phyloP scores from a whole-genome alignment of 2,888 invertebrate genomes.

The Lasiommata megera region DNA sequence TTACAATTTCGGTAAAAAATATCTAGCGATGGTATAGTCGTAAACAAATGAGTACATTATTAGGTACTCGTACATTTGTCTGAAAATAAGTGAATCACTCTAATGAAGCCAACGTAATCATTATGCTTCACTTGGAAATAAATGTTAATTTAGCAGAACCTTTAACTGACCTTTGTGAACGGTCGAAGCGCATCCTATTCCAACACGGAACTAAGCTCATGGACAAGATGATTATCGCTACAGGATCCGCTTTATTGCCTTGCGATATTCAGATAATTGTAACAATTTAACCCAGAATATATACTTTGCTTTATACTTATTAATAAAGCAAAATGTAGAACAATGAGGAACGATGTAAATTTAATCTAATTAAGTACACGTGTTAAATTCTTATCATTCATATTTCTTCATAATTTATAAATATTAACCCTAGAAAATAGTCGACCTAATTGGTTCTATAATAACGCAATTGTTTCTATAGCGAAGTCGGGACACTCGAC shows the following conservation, averaged over 20 bases:
- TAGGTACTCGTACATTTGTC: too few species aligned
- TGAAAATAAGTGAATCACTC: background rate
- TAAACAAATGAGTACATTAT: too few species aligned
- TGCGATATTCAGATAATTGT: slow-evolving; percentile 16
- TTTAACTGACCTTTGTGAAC: slow-evolving; percentile 30
- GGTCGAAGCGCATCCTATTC: slow-evolving; percentile 52
- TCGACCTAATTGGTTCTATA: background rate
- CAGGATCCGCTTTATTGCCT: slow-evolving; percentile 46
- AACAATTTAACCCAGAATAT: slow-evolving; percentile 1
- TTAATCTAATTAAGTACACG: too few species aligned
- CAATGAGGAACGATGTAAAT: too few species aligned
- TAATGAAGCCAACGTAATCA: background rate
- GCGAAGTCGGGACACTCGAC: slow-evolving; percentile 19
- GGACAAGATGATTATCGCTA: slow-evolving; percentile 52
- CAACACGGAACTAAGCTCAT: slow-evolving; percentile 55
- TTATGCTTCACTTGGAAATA: slow-evolving; percentile 14
- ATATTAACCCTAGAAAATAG: background rate
- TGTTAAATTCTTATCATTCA: too few species aligned
- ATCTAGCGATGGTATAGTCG: too few species aligned
- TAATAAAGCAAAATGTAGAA: background rate
- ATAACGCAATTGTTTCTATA: slow-evolving; percentile 19
- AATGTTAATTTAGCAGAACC: slow-evolving; percentile 25
- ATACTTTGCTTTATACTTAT: background rate
- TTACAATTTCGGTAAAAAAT: too few species aligned
- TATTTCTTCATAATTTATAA: too few species aligned